These are phyloP conservation scores for Lasioglossum zephyrum DNA, from an alignment of 2,888 invertebrate species.

Conservation along the genomic window DNA sequence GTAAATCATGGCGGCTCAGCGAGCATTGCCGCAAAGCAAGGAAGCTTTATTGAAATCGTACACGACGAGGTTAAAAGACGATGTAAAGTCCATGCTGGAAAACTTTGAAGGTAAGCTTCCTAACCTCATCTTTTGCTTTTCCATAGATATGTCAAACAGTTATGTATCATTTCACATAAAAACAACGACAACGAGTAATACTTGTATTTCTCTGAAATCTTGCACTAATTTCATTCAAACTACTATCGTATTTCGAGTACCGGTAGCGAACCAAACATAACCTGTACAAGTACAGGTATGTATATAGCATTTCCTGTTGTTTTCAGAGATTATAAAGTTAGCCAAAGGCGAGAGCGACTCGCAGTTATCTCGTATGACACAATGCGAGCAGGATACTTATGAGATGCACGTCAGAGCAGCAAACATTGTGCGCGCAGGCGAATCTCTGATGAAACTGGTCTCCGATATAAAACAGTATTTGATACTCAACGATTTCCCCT, in stretches of 20 bases:
- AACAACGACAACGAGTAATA: accelerated
- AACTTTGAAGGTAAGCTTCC: constrained; percentile 95
- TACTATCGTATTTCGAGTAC: background rate
- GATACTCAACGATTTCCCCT: constrained; percentile 98
- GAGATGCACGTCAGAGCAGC: constrained; percentile 99
- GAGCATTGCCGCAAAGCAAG: constrained; percentile 95
- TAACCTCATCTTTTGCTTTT: constrained; percentile 51
- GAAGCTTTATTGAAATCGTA: constrained; percentile 98
- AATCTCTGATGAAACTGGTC: constrained; percentile 98
- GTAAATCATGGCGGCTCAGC: constrained; percentile 83
- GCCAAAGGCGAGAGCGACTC: constrained; percentile 96
- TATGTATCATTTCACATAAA: background rate
- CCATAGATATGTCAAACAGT: background rate
- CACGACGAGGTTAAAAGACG: constrained; percentile 96
- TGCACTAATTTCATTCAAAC: background rate
- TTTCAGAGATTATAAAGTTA: constrained; percentile 94
- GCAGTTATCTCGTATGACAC: constrained; percentile 94
- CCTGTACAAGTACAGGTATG: background rate
- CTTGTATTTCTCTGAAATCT: accelerated
- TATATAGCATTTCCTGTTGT: constrained; percentile 21
- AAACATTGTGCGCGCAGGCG: constrained; percentile 98
- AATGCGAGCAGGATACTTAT: constrained; percentile 97
- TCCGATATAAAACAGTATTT: constrained; percentile 99
- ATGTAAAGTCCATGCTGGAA: constrained; percentile 98
- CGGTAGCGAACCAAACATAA: background rate